Evolutionary conservation across 2,113 vertebrate genomes (phyloP).

Genomic region (Acanthisitta chloris): DNA sequence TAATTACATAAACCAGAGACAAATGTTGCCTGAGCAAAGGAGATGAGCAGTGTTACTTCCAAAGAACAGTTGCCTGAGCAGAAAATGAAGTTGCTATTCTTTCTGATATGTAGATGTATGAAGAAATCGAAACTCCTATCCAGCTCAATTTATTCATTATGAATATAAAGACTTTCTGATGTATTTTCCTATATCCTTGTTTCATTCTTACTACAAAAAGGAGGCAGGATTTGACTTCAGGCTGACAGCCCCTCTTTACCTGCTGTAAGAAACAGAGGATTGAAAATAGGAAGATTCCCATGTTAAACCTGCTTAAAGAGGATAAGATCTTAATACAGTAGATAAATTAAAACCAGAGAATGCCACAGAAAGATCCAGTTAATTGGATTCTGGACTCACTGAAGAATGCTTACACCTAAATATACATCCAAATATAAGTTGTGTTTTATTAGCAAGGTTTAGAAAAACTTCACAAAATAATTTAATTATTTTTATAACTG

Average conservation of each 20-base stretch:
- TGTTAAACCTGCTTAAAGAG: background rate
- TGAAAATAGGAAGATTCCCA: background rate
- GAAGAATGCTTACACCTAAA: background rate
- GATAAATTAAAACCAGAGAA: background rate
- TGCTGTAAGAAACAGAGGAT: background rate
- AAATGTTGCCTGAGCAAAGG: background rate
- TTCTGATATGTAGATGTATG: background rate
- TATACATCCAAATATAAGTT: background rate
- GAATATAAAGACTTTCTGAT: background rate
- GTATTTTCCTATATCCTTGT: background rate
- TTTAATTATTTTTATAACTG: background rate
- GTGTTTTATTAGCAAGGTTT: background rate
- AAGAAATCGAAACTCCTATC: background rate
- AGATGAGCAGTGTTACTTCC: background rate
- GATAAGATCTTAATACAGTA: background rate
- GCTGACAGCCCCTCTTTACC: background rate
- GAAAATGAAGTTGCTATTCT: background rate
- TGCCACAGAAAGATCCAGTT: background rate
- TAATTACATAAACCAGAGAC: background rate
- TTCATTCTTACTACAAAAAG: background rate
- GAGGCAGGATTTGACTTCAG: background rate
- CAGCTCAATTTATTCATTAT: background rate
- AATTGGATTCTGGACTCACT: background rate
- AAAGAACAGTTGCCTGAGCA: background rate
- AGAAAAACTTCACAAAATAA: background rate